Evolutionary conservation across 2,888 invertebrate species (phyloP).

Genomic region (Aporophyla nigra): DNA sequence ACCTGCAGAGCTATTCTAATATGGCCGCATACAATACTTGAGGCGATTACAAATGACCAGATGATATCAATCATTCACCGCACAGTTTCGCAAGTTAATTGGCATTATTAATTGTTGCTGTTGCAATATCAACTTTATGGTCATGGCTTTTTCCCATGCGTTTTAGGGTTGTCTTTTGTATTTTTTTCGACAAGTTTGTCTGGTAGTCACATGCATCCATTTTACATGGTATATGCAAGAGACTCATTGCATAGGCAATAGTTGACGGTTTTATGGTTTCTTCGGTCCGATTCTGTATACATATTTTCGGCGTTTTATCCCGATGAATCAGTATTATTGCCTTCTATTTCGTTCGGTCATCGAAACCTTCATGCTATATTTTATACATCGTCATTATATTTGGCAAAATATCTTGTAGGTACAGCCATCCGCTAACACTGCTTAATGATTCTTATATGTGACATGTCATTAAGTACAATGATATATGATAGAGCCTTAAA

Average conservation of each 20-base stretch:
- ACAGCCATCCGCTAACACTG: neutral
- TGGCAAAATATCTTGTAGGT: neutral
- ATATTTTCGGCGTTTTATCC: neutral
- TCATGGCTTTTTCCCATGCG: conserved; percentile 58
- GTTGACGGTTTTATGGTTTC: neutral
- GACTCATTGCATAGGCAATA: neutral
- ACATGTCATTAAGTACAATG: conserved; percentile 26
- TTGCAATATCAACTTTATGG: conserved; percentile 65
- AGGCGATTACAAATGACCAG: conserved; percentile 62
- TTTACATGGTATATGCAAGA: neutral
- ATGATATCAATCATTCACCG: conserved; percentile 66
- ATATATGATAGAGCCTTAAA: conserved; percentile 29
- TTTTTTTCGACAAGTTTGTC: neutral
- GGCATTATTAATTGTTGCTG: conserved; percentile 66
- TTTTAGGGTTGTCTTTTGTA: conserved; percentile 21
- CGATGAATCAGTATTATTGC: neutral
- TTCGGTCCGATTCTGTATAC: neutral
- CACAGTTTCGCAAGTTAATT: conserved; percentile 70
- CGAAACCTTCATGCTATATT: neutral
- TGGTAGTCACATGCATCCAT: neutral
- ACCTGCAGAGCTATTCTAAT: conserved; percentile 61
- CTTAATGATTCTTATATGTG: conserved; percentile 15
- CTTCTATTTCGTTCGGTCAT: neutral
- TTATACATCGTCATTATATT: neutral
- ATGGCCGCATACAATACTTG: conserved; percentile 62